phyloP scores from a whole-genome alignment of 2,888 invertebrate species.

The Scaeva pyrastri region DNA sequence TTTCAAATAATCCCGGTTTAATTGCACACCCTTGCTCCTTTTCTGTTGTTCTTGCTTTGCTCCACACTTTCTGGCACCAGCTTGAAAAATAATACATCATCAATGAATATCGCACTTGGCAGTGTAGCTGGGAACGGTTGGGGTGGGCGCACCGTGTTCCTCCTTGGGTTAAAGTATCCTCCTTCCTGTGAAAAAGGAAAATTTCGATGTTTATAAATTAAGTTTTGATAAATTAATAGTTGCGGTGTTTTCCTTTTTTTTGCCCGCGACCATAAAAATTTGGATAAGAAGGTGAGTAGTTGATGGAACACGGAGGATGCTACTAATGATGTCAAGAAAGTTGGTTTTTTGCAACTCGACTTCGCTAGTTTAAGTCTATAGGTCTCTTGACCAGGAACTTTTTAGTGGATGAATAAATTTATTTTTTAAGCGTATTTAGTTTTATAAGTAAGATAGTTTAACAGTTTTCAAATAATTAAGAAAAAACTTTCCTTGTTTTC shows the following conservation, averaged over 20 bases:
- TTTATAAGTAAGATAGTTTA: no score
- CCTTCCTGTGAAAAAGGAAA: slow-evolving; percentile 47
- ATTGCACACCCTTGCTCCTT: slow-evolving; percentile 65
- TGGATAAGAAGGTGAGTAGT: not conserved
- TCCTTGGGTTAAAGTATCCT: slow-evolving; percentile 50
- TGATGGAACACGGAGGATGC: not conserved
- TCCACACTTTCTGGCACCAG: not conserved
- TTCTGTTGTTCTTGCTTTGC: slow-evolving; percentile 34
- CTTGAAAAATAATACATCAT: slow-evolving; percentile 64
- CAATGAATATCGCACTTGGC: slow-evolving; percentile 14
- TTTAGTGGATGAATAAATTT: no score
- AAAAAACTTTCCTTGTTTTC: no score
- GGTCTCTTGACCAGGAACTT: not conserved
- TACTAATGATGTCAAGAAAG: slow-evolving; percentile 27
- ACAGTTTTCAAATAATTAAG: no score
- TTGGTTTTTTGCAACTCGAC: slow-evolving; percentile 42
- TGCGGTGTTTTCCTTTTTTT: slow-evolving; percentile 52
- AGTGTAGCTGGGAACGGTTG: not conserved
- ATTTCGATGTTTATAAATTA: slow-evolving; percentile 72
- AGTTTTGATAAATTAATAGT: slow-evolving; percentile 72
- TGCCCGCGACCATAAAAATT: not conserved
- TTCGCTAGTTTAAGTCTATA: not conserved
- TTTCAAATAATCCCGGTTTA: slow-evolving; percentile 71
- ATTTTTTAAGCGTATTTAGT: no score
- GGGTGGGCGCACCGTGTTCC: slow-evolving; percentile 4